Evolutionary conservation across 2,113 vertebrate species (phyloP).

Genomic region (Equus quagga): DNA sequence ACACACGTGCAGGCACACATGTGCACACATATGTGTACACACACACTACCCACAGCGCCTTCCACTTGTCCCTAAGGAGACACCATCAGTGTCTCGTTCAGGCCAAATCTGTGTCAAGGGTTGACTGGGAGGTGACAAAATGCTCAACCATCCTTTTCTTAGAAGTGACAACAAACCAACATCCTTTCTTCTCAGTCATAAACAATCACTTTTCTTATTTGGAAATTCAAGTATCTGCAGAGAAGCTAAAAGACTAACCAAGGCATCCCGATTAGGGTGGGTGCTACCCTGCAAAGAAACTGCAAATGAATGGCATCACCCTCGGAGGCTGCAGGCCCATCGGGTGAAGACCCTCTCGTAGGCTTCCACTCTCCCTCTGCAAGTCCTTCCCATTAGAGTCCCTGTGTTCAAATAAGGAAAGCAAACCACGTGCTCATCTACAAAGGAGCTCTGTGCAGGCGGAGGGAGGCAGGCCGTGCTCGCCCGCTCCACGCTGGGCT

Average conservation of each 20-base stretch:
- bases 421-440: slow-evolving; percentile 73
- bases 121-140: slow-evolving; percentile 75
- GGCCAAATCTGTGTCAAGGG: slow-evolving; percentile 73
- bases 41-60: too few species aligned
- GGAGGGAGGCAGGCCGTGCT: slow-evolving; percentile 67
- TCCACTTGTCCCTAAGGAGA: background rate
- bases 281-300: slow-evolving; percentile 66
- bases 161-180: slow-evolving; percentile 66
- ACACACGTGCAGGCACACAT: rapidly evolving
- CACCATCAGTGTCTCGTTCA: background rate
- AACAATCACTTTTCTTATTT: slow-evolving; percentile 53
- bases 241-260: slow-evolving; percentile 63
- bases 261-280: slow-evolving; percentile 15
- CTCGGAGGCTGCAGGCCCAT: slow-evolving; percentile 66
- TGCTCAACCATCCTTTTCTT: slow-evolving; percentile 70
- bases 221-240: slow-evolving; percentile 58
- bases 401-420: slow-evolving; percentile 74
- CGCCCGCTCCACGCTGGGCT: slow-evolving; percentile 70
- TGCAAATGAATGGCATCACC: background rate
- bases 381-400: slow-evolving; percentile 45
- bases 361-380: background rate
- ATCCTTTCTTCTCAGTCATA: background rate
- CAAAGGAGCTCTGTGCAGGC: slow-evolving; percentile 73
- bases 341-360: too few species aligned
- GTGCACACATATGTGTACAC: rapidly evolving